Conservation (phyloP, 2,888 invertebrate genomes). For the Nomada lathburiana region DNA sequence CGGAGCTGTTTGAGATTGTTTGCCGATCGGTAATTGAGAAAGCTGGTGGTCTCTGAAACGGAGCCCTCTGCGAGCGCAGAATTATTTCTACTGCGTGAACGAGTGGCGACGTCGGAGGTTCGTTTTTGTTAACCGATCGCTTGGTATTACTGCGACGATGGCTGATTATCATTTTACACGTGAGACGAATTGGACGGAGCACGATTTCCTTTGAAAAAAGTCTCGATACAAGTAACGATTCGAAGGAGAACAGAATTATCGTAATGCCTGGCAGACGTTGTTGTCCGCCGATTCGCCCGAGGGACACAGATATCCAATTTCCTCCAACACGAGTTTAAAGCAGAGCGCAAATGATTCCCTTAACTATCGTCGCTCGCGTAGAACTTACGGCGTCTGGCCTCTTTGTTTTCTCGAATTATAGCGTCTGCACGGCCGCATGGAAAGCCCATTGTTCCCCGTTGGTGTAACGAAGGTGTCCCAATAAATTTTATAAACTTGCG, state of each 20-base stretch:
- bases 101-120: too few relatives aligned
- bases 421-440: constrained; percentile 29
- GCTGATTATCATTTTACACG: too few relatives aligned
- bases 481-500: constrained; percentile 46
- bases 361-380: constrained; percentile 5
- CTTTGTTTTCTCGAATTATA: constrained; percentile 42
- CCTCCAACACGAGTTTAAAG: not conserved
- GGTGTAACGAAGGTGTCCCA: constrained; percentile 40
- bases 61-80: not conserved
- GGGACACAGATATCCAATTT: constrained; percentile 8
- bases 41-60: not conserved
- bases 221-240: too few relatives aligned
- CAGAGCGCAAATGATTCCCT: constrained; percentile 26
- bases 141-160: too few relatives aligned
- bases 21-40: constrained; percentile 1
- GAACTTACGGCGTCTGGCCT: constrained; percentile 31
- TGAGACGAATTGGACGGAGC: too few relatives aligned
- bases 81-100: too few relatives aligned
- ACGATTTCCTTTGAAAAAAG: too few relatives aligned
- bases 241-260: not conserved
- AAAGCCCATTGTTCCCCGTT: constrained; percentile 35
- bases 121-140: too few relatives aligned
- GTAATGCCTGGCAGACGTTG: not conserved
- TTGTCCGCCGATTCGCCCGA: too few relatives aligned
- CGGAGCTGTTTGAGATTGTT: not conserved